Percentiles rank a stretch among this genome's conserved stretches.
Evolutionary conservation across 2,113 vertebrate species (phyloP).

Genomic region (Genyomyrus donnyi): DNA sequence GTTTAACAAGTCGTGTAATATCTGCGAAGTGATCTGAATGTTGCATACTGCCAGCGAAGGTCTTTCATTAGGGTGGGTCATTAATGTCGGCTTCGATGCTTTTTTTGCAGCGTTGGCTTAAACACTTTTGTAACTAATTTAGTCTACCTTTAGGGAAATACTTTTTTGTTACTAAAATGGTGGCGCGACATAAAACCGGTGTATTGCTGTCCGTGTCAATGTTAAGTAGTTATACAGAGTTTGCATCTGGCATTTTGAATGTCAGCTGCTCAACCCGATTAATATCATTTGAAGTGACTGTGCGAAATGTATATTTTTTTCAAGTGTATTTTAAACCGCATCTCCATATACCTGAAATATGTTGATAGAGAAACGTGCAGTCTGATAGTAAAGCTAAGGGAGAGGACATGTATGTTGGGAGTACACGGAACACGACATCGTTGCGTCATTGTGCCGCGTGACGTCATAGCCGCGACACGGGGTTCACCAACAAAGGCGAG

Average conservation of each 20-base stretch:
- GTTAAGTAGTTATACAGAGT: not conserved
- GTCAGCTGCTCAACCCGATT: not conserved
- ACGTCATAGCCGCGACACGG: not conserved
- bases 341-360: not conserved
- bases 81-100: slow-evolving; percentile 3
- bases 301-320: not conserved
- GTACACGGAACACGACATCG: not conserved
- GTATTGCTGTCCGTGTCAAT: not conserved
- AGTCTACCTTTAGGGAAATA: not conserved
- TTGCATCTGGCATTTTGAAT: not conserved
- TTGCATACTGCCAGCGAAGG: not conserved
- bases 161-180: slow-evolving; percentile 9
- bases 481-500: not conserved
- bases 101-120: not conserved
- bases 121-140: slow-evolving; percentile 8
- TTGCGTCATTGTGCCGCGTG: not conserved
- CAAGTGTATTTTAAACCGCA: not conserved
- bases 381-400: not conserved
- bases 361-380: not conserved
- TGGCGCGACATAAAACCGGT: not conserved
- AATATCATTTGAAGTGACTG: not conserved
- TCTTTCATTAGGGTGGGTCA: not conserved
- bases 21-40: not conserved
- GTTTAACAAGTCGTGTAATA: not conserved
- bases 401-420: not conserved